Percentiles rank a stretch among this genome's conserved stretches.
Evolutionary conservation across 2,113 vertebrate genomes (phyloP).

Genomic region (Egretta garzetta): DNA sequence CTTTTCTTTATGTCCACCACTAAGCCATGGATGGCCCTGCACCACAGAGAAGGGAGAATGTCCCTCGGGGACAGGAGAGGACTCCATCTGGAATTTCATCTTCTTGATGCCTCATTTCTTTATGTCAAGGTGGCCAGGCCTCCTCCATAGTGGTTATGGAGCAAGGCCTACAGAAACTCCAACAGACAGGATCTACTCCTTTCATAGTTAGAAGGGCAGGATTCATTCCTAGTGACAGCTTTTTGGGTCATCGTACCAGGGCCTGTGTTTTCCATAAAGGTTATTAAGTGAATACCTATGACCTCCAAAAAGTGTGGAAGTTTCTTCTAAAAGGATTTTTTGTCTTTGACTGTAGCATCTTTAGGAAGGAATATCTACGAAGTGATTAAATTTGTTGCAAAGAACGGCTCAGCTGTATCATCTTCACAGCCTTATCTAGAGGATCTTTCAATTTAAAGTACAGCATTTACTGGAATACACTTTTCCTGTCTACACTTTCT

Average conservation of each 20-base stretch:
- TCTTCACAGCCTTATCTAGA: neutral
- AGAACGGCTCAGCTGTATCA: neutral
- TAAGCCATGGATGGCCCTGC: neutral
- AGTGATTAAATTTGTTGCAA: neutral
- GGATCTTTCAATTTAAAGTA: neutral
- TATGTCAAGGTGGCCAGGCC: neutral
- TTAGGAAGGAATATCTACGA: neutral
- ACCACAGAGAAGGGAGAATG: neutral
- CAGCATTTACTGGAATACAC: neutral
- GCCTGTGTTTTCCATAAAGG: neutral
- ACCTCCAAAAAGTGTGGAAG: neutral
- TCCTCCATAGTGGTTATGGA: neutral
- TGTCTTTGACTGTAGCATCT: neutral
- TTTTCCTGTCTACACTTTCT: neutral
- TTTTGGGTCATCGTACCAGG: neutral
- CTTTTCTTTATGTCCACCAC: neutral
- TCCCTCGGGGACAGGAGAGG: neutral
- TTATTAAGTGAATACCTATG: neutral
- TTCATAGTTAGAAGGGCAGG: neutral
- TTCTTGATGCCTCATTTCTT: neutral
- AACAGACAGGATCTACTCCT: neutral
- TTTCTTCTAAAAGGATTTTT: neutral
- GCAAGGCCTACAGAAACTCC: neutral
- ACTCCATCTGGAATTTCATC: neutral
- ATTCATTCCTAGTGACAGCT: neutral